These are phyloP conservation scores for Aradophagus sp. DNA, from an alignment of 1,140 invertebrate genomes.

Conservation along the genomic window DNA sequence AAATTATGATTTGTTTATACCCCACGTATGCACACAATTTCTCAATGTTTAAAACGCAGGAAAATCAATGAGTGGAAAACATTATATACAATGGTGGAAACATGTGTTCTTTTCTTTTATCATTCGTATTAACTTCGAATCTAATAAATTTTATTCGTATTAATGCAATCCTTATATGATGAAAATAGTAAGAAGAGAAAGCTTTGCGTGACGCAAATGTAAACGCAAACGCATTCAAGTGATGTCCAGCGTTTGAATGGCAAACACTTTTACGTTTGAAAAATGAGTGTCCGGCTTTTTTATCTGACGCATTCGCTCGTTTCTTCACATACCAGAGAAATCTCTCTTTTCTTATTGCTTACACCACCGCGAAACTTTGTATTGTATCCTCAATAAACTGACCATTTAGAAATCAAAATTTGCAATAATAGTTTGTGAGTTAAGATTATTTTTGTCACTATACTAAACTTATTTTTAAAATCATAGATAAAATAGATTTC, in stretches of 20 bases:
- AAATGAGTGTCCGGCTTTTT: conserved; percentile 55
- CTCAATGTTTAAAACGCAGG: too few species aligned
- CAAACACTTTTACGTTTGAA: conserved; percentile 56
- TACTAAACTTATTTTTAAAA: too few species aligned
- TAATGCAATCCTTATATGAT: conserved; percentile 11
- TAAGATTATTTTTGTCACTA: too few species aligned
- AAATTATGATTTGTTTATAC: too few species aligned
- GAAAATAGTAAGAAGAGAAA: conserved; percentile 50
- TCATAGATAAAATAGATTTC: too few species aligned
- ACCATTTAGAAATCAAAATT: conserved; percentile 8
- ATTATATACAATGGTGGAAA: too few species aligned
- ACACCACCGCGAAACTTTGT: conserved; percentile 14
- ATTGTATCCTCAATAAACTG: conserved; percentile 18
- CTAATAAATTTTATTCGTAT: too few species aligned
- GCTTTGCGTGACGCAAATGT: conserved; percentile 54
- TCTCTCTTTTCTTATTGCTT: conserved; percentile 41
- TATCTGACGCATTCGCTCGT: conserved; percentile 43
- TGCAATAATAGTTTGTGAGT: too few species aligned
- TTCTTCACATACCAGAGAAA: conserved; percentile 46
- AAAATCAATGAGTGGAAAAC: too few species aligned
- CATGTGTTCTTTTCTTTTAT: too few species aligned
- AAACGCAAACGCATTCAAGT: conserved; percentile 37
- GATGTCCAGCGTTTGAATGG: conserved; percentile 44
- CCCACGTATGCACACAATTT: too few species aligned
- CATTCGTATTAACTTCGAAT: too few species aligned